Evolutionary conservation across 2,888 invertebrate species (phyloP).

Genomic region (Psococerastis gibbosa): DNA sequence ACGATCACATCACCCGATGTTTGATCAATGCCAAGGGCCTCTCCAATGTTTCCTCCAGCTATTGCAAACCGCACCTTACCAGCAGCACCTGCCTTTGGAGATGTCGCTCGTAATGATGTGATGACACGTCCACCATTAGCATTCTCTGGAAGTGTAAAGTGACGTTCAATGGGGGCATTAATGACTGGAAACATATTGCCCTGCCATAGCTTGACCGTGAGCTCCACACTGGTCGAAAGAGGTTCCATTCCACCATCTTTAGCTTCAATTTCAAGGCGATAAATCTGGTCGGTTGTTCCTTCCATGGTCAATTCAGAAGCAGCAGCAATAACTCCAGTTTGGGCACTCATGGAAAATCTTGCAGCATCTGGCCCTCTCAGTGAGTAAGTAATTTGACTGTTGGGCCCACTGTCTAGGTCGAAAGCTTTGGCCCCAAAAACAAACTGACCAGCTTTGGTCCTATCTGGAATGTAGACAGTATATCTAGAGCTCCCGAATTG

Average conservation of each 20-base stretch:
- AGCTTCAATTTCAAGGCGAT: constrained; percentile 56
- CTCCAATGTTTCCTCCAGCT: constrained; percentile 85
- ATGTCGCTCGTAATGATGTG: constrained; percentile 54
- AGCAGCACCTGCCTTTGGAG: constrained; percentile 55
- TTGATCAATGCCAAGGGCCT: constrained; percentile 62
- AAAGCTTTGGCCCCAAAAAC: constrained; percentile 77
- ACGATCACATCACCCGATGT: constrained; percentile 64
- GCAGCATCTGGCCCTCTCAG: constrained; percentile 58
- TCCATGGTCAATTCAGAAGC: constrained; percentile 40
- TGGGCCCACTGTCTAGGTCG: constrained; percentile 64
- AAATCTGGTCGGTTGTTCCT: constrained; percentile 35
- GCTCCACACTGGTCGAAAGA: constrained; percentile 49
- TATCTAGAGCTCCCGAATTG: constrained; percentile 53
- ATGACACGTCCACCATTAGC: constrained; percentile 56
- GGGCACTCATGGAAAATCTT: constrained; percentile 55
- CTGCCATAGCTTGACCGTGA: constrained; percentile 58
- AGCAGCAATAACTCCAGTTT: constrained; percentile 76
- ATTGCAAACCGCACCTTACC: constrained; percentile 60
- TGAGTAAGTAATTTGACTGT: constrained; percentile 62
- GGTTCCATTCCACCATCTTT: constrained; percentile 57
- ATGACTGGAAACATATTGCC: constrained; percentile 65
- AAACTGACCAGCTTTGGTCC: constrained; percentile 51
- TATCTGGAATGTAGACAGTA: constrained; percentile 64
- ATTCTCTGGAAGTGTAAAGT: constrained; percentile 63
- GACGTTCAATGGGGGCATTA: constrained; percentile 43